phyloP scores from a whole-genome alignment of 2,888 invertebrate genomes.

The Plagodis dolabraria region DNA sequence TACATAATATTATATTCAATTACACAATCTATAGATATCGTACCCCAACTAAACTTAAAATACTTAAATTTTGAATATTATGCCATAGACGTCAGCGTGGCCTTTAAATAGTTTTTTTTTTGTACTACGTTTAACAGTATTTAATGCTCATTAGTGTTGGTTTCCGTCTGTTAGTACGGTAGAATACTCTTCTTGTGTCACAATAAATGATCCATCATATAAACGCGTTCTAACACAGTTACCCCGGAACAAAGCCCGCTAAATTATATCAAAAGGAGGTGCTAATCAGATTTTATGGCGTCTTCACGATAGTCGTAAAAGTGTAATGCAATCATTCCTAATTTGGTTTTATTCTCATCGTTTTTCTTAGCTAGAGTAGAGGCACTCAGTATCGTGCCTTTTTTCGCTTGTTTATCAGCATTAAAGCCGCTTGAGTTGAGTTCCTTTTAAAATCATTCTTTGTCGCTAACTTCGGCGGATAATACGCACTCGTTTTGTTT shows the following conservation, averaged over 20 bases:
- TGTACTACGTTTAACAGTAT: too few relatives aligned
- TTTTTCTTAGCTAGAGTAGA: slow-evolving; percentile 25
- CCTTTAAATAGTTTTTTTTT: too few relatives aligned
- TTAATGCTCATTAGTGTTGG: too few relatives aligned
- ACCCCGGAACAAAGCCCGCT: slow-evolving; percentile 20
- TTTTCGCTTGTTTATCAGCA: slow-evolving; percentile 21
- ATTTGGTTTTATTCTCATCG: slow-evolving; percentile 30
- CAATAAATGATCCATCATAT: slow-evolving; percentile 10
- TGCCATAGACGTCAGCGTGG: too few relatives aligned
- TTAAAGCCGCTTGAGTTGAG: slow-evolving; percentile 15
- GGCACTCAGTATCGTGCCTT: slow-evolving; percentile 21
- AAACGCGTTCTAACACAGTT: slow-evolving; percentile 17
- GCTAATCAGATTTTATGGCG: slow-evolving; percentile 31
- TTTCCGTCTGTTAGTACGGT: too few relatives aligned
- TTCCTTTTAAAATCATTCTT: background rate
- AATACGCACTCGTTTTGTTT: too few relatives aligned
- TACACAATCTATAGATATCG: too few relatives aligned
- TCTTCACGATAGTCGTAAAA: slow-evolving; percentile 31
- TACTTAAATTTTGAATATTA: too few relatives aligned
- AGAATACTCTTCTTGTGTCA: background rate
- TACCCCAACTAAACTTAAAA: too few relatives aligned
- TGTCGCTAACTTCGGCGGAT: background rate
- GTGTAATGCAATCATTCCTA: slow-evolving; percentile 32
- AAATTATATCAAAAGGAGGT: slow-evolving; percentile 30
- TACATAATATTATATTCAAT: too few relatives aligned